Evolutionary conservation across 37 sponge, comb jelly and placozoan species (phyloP).

Genomic region (Oopsacas minuta): DNA sequence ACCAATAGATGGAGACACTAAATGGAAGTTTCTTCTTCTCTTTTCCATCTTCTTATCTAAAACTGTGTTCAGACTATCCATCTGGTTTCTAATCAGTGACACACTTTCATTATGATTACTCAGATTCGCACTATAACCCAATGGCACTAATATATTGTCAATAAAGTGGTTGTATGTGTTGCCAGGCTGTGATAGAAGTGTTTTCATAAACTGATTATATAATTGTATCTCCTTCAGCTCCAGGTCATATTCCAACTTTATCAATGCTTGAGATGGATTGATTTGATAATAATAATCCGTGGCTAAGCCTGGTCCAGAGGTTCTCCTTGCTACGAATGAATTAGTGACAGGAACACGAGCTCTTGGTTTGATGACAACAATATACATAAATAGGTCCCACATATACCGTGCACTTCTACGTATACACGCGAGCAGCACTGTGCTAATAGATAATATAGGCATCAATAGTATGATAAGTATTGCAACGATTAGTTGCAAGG

Average conservation of each 20-base stretch:
- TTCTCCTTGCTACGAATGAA: not conserved
- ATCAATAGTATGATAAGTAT: not conserved
- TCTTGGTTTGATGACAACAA: not conserved
- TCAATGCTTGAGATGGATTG: not conserved
- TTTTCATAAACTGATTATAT: not conserved
- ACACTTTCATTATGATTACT: not conserved
- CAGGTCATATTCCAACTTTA: not conserved
- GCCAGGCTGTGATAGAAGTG: not conserved
- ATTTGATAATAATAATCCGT: slow-evolving; percentile 7
- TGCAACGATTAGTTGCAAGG: not conserved
- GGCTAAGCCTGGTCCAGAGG: not conserved
- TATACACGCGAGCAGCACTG: not conserved
- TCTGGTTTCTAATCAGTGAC: not conserved
- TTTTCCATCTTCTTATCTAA: not conserved
- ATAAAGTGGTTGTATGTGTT: not conserved
- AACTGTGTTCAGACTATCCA: not conserved
- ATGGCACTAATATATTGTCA: not conserved
- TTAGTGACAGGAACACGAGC: not conserved
- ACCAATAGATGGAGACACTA: not conserved
- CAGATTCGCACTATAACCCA: not conserved
- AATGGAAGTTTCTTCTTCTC: not conserved
- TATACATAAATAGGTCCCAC: not conserved
- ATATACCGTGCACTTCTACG: not conserved
- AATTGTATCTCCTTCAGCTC: not conserved
- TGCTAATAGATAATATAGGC: not conserved